Conservation (phyloP, 2,113 vertebrate species). For the Pampusana beccarii region DNA sequence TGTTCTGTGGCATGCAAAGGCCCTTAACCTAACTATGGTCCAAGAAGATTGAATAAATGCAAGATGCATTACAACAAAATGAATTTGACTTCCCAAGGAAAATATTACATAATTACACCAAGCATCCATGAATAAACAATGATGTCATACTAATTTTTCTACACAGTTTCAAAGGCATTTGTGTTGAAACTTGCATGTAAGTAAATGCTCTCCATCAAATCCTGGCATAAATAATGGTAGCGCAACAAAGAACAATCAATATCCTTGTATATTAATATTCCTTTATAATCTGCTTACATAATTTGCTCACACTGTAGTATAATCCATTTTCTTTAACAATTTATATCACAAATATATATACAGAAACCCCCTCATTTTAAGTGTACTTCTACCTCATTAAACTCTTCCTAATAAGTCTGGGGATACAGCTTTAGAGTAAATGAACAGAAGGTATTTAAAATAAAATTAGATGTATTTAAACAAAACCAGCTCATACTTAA, state of each 20-base stretch:
- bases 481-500: neutral
- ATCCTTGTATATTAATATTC: neutral
- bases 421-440: slow-evolving; percentile 30
- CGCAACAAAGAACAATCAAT: neutral
- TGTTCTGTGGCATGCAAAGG: neutral
- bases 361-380: neutral
- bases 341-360: neutral
- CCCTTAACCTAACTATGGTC: neutral
- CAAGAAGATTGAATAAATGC: neutral
- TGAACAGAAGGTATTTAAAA: slow-evolving; percentile 28
- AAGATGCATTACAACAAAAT: neutral
- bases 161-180: neutral
- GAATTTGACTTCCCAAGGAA: neutral
- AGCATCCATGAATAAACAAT: neutral
- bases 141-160: neutral
- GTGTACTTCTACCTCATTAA: slow-evolving; percentile 39
- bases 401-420: slow-evolving; percentile 8
- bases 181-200: neutral
- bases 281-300: neutral
- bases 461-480: slow-evolving; percentile 31
- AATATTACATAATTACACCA: neutral
- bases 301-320: neutral
- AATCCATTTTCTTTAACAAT: slow-evolving; percentile 1
- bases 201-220: neutral
- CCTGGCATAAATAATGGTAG: neutral